Evolutionary conservation across 53 echinoderm and acorn worm species (phyloP).

Genomic region (Holothuria leucospilota): DNA sequence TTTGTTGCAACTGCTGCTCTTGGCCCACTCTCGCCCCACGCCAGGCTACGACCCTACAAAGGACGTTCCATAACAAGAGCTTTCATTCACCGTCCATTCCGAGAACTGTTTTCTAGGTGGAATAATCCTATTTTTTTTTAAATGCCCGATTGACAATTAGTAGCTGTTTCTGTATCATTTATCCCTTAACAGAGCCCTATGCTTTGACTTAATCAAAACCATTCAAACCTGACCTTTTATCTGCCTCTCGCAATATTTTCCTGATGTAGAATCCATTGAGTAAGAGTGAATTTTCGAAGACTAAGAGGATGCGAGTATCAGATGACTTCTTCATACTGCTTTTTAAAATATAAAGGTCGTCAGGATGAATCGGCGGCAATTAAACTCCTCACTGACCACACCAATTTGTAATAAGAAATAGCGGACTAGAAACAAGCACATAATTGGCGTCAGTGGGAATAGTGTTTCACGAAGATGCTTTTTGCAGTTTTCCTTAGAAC

Average conservation of each 20-base stretch:
- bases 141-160: conserved; percentile 9
- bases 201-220: conserved; percentile 32
- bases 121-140: background rate
- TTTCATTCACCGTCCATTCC: too few species aligned
- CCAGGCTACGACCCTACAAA: too few species aligned
- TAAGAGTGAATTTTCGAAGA: background rate
- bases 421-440: conserved; percentile 5
- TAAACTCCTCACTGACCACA: conserved; percentile 31
- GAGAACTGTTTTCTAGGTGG: background rate
- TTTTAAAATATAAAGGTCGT: conserved; percentile 15
- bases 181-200: conserved; percentile 14
- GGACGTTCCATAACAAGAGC: too few species aligned
- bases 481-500: too few species aligned
- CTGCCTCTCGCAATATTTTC: too few species aligned
- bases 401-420: conserved; percentile 10
- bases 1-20: too few species aligned
- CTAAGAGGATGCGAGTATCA: conserved; percentile 21
- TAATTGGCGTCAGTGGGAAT: conserved; percentile 29
- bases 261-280: too few species aligned
- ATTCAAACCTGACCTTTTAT: too few species aligned
- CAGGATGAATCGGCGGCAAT: conserved; percentile 14
- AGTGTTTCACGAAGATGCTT: background rate
- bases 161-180: conserved; percentile 35
- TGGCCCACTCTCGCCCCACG: too few species aligned
- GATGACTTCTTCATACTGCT: background rate